A percentile compares a stretch with the other conserved stretches of the same genome.
Evolutionary conservation across 2,888 invertebrate genomes (phyloP).

Genomic region (Epinotia demarniana): DNA sequence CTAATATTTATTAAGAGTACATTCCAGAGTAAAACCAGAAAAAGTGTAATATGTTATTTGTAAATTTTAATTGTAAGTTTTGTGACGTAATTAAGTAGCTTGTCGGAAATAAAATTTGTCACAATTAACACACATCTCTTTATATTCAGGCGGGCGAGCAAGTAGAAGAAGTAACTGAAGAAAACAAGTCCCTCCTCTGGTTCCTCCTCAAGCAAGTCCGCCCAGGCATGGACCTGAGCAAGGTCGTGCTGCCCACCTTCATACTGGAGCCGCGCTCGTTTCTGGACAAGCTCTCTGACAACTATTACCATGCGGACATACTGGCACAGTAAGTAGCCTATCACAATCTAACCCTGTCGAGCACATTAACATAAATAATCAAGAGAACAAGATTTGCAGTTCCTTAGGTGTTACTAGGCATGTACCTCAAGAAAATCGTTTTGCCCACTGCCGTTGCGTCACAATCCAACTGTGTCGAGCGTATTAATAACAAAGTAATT

Average conservation of each 20-base stretch:
- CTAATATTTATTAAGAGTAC: too few relatives aligned
- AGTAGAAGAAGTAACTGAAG: conserved; percentile 96
- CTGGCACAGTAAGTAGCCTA: conserved; percentile 12
- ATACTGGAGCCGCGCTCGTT: conserved; percentile 97
- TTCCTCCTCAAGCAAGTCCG: conserved; percentile 97
- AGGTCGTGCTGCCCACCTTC: conserved; percentile 96
- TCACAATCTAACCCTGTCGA: background rate
- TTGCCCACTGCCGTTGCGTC: conserved; percentile 97
- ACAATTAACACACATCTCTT: background rate
- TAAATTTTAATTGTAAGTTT: too few relatives aligned
- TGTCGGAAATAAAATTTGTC: background rate
- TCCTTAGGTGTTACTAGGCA: conserved; percentile 96
- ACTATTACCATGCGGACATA: conserved; percentile 91
- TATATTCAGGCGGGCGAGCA: conserved; percentile 89
- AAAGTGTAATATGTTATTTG: too few relatives aligned
- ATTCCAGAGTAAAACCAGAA: too few relatives aligned
- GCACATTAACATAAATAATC: background rate
- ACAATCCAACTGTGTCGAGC: conserved; percentile 86
- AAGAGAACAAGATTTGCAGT: conserved; percentile 88
- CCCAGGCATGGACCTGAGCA: conserved; percentile 98
- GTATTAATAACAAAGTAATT: too few relatives aligned
- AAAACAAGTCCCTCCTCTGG: conserved; percentile 98
- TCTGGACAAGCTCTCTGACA: conserved; percentile 96
- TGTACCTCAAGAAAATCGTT: conserved; percentile 97
- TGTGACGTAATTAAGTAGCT: background rate